phyloP scores from a whole-genome alignment of 2,888 invertebrate genomes.

The Dynastes grantii region DNA sequence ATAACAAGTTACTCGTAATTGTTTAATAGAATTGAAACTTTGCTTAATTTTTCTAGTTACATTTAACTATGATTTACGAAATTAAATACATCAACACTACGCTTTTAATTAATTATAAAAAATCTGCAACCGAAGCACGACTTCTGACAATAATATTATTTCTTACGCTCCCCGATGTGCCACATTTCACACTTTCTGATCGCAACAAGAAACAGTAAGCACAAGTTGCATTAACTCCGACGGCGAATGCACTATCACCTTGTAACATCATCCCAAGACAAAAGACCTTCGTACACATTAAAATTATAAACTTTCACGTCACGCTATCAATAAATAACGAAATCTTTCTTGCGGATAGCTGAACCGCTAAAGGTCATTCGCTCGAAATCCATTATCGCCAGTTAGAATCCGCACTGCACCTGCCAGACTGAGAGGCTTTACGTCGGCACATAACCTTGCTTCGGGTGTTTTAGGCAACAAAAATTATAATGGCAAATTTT shows the following conservation, averaged over 20 bases:
- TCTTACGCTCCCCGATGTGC: background rate
- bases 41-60: no score
- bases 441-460: constrained; percentile 14
- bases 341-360: constrained; percentile 18
- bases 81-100: no score
- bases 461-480: constrained; percentile 13
- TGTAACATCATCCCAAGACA: background rate
- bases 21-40: no score
- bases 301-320: constrained; percentile 41
- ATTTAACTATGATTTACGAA: no score
- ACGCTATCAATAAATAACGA: constrained; percentile 40
- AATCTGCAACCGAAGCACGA: no score
- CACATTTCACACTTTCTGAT: background rate
- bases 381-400: constrained; percentile 30
- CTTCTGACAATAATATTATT: no score
- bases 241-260: constrained; percentile 3
- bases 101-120: no score
- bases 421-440: constrained; percentile 13
- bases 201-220: background rate
- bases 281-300: constrained; percentile 32
- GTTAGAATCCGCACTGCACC: constrained; percentile 35
- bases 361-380: constrained; percentile 33
- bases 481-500: constrained; percentile 4
- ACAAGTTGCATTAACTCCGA: background rate
- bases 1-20: no score